Evolutionary conservation across 2,113 vertebrate genomes (phyloP).

Genomic region (Daboia siamensis): DNA sequence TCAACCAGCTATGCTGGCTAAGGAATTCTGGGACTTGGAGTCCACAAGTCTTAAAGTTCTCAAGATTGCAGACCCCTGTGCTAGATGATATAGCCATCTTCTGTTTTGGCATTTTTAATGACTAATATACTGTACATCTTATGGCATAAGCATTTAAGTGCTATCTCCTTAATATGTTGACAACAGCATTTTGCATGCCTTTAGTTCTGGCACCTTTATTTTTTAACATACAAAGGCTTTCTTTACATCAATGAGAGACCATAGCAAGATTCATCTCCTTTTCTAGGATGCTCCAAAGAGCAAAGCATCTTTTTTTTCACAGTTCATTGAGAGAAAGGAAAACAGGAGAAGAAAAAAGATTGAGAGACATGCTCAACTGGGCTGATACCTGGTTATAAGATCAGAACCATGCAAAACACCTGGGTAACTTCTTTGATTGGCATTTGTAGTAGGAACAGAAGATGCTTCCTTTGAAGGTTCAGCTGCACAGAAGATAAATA

Average conservation of each 20-base stretch:
- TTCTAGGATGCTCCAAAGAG: not conserved
- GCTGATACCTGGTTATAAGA: constrained; percentile 63
- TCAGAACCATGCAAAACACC: constrained; percentile 69
- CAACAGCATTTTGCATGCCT: not conserved
- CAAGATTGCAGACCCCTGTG: no score
- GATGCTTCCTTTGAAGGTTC: constrained; percentile 72
- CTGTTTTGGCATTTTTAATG: not conserved
- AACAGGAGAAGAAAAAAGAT: not conserved
- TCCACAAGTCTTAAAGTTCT: no score
- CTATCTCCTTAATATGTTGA: not conserved
- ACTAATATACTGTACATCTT: not conserved
- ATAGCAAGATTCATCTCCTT: not conserved
- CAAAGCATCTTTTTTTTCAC: not conserved
- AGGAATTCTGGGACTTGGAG: no score
- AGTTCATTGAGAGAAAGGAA: not conserved
- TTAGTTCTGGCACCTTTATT: not conserved
- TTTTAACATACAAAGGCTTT: not conserved
- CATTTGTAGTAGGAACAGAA: constrained; percentile 75
- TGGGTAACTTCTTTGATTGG: constrained; percentile 77
- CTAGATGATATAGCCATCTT: not conserved
- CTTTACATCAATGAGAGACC: not conserved
- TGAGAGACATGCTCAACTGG: not conserved
- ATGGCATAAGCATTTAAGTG: not conserved
- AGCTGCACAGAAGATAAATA: constrained; percentile 41
- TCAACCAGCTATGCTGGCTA: no score